A percentile compares a stretch with the other conserved stretches of the same genome.
phyloP scores from a whole-genome alignment of 2,888 invertebrate species.

The Hydropsyche betteni region DNA sequence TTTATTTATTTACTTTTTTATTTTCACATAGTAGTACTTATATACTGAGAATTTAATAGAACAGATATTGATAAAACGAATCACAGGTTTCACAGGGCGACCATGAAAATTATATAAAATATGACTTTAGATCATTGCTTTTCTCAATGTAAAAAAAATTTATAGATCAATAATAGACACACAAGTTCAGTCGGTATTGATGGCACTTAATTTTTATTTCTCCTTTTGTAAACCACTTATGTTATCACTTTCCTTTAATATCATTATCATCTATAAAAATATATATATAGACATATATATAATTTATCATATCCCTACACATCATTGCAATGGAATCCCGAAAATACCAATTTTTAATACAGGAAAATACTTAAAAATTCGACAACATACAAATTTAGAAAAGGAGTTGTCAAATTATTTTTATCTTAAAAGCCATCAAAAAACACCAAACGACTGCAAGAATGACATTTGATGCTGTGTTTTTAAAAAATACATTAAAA shows the following conservation, averaged over 20 bases:
- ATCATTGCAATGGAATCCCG: constrained; percentile 49
- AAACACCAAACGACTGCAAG: constrained; percentile 51
- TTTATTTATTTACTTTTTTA: neutral
- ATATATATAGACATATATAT: constrained; percentile 34
- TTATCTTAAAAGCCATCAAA: constrained; percentile 34
- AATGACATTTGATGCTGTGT: constrained; percentile 33
- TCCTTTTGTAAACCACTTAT: constrained; percentile 47
- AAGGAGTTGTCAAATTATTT: constrained; percentile 31
- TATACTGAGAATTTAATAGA: constrained; percentile 16
- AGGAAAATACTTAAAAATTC: constrained; percentile 39
- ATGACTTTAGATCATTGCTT: constrained; percentile 40
- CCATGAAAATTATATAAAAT: constrained; percentile 34
- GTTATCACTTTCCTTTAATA: constrained; percentile 46
- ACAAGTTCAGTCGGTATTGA: constrained; percentile 49
- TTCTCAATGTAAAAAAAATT: constrained; percentile 15
- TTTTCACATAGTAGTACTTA: neutral
- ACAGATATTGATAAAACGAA: constrained; percentile 31
- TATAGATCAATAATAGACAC: constrained; percentile 48
- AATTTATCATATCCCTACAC: constrained; percentile 47
- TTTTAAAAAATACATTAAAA: constrained; percentile 37
- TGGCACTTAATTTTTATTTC: constrained; percentile 49
- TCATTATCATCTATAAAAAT: constrained; percentile 39
- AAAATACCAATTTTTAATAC: constrained; percentile 45
- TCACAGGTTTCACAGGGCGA: constrained; percentile 36
- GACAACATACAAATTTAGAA: constrained; percentile 36